Evolutionary conservation across 2,797 vertebrate species (phyloP).

Genomic region (Helostoma temminkii): DNA sequence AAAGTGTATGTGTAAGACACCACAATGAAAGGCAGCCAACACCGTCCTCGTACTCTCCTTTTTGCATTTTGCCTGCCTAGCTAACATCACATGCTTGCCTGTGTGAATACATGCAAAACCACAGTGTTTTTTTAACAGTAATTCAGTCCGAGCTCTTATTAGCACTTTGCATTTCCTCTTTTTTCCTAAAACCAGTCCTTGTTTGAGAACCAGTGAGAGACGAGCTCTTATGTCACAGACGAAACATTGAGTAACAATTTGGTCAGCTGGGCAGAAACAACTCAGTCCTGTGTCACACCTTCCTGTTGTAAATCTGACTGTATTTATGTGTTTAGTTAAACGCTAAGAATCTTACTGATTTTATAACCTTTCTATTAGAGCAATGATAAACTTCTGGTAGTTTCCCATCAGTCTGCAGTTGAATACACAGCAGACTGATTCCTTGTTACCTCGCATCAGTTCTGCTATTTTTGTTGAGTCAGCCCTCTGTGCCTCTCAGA

Average conservation of each 20-base stretch:
- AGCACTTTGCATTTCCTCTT: slow-evolving; percentile 26
- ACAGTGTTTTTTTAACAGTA: slow-evolving; percentile 7
- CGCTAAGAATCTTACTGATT: background rate
- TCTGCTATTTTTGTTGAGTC: slow-evolving; percentile 66
- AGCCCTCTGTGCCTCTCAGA: slow-evolving; percentile 55
- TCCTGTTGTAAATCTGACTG: slow-evolving; percentile 5
- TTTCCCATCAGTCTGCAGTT: slow-evolving; percentile 9
- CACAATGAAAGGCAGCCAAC: slow-evolving; percentile 18
- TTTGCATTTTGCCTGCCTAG: slow-evolving; percentile 14
- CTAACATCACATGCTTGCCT: slow-evolving; percentile 13
- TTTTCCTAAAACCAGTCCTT: slow-evolving; percentile 12
- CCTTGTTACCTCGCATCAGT: slow-evolving; percentile 50
- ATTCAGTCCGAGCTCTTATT: slow-evolving; percentile 16
- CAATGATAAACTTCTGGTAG: slow-evolving; percentile 19
- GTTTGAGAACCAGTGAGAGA: slow-evolving; percentile 13
- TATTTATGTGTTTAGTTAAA: slow-evolving; percentile 3
- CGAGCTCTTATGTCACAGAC: slow-evolving; percentile 22
- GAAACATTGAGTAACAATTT: slow-evolving; percentile 17
- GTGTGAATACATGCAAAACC: slow-evolving; percentile 22
- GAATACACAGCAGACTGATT: slow-evolving; percentile 32
- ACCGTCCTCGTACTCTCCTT: slow-evolving; percentile 9
- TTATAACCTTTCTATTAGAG: background rate
- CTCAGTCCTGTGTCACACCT: background rate
- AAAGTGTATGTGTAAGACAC: slow-evolving; percentile 59
- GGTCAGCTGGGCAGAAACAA: slow-evolving; percentile 15